Conservation (phyloP, 2,797 vertebrate species). For the Phyllotis vaccarum region DNA sequence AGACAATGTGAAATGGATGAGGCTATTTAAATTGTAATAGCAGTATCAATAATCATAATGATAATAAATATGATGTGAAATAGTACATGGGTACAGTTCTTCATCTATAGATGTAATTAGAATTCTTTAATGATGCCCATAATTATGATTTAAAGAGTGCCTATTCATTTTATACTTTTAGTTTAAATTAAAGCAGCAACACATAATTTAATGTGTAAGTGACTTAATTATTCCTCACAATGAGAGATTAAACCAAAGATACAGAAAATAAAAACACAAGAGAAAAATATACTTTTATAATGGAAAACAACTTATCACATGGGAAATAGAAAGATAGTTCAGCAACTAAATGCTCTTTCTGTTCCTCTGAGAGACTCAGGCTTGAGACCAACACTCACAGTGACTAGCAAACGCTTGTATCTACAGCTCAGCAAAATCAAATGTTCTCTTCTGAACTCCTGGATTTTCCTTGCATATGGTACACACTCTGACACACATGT, state of each 20-base stretch:
- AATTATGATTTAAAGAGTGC: conserved; percentile 60
- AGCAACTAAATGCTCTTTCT: not conserved
- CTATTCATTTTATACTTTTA: not conserved
- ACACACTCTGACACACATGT: not conserved
- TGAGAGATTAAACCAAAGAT: conserved; percentile 11
- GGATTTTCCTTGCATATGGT: not conserved
- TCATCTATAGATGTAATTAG: conserved; percentile 60
- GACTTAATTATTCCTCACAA: not conserved
- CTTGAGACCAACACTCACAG: not conserved
- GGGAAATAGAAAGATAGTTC: not conserved
- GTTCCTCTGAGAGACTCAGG: not conserved
- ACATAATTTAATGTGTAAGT: not conserved
- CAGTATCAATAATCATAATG: conserved; percentile 62
- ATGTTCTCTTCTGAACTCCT: not conserved
- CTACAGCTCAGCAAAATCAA: not conserved
- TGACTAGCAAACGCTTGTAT: not conserved
- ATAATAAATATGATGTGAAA: conserved; percentile 58
- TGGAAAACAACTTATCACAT: not conserved
- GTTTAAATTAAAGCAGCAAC: not conserved
- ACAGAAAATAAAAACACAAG: not conserved
- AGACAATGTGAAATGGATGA: conserved; percentile 52
- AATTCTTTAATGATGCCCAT: conserved; percentile 45
- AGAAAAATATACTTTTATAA: not conserved
- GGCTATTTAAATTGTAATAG: conserved; percentile 60
- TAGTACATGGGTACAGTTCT: not conserved